Percentiles rank a stretch among this genome's conserved stretches.
phyloP scores from a whole-genome alignment of 1,140 invertebrate genomes.

The Micrasema minimum region DNA sequence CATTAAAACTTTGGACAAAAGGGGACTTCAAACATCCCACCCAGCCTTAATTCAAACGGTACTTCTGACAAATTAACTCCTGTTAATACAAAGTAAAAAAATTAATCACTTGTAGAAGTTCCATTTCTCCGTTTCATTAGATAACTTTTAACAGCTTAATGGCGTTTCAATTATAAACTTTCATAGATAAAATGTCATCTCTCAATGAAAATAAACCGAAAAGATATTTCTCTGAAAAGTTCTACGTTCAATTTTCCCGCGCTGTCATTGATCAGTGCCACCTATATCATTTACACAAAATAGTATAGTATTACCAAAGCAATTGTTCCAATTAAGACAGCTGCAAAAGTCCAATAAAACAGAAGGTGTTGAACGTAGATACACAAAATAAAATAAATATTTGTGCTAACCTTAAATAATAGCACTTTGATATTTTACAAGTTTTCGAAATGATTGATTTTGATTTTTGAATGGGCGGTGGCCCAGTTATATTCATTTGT shows the following conservation, averaged over 20 bases:
- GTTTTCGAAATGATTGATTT: no score
- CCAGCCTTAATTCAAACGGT: conserved; percentile 1
- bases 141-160: conserved; percentile 25
- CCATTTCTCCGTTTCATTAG: background rate
- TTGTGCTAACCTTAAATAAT: no score
- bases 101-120: conserved; percentile 15
- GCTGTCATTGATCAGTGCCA: conserved; percentile 14
- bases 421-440: no score
- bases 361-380: no score
- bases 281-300: no score
- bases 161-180: conserved; percentile 15
- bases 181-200: conserved; percentile 12
- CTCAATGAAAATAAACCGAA: conserved; percentile 6
- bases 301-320: no score
- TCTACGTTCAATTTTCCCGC: conserved; percentile 3
- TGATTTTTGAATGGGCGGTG: no score
- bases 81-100: conserved; percentile 4
- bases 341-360: no score
- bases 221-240: conserved; percentile 6
- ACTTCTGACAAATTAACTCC: conserved; percentile 9
- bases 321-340: no score
- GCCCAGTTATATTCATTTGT: no score
- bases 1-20: no score
- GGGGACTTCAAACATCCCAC: conserved; percentile 1
- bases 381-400: no score